Percentiles rank a stretch among this genome's conserved stretches.
phyloP scores from a whole-genome alignment of 2,797 vertebrate genomes.

The Ctenosaura bakeri region DNA sequence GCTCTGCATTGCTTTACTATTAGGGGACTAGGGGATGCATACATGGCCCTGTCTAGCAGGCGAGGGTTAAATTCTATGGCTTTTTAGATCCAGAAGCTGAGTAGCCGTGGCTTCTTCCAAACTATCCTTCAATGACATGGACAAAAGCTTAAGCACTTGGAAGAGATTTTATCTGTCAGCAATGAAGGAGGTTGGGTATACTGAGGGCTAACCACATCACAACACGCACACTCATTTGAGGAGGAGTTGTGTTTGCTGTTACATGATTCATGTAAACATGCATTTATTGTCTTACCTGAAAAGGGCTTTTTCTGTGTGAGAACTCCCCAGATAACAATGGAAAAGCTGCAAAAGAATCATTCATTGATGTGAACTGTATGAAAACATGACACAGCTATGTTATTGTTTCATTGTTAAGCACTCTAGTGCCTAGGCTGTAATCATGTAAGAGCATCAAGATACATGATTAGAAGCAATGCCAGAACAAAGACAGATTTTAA shows the following conservation, averaged over 20 bases:
- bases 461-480: neutral
- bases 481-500: neutral
- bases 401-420: neutral
- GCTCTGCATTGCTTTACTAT: neutral
- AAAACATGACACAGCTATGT: neutral
- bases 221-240: neutral
- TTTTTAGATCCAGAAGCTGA: neutral
- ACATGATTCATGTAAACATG: neutral
- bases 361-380: neutral
- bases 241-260: accelerated
- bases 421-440: neutral
- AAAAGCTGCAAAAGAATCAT: slow-evolving; percentile 84
- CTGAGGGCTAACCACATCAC: neutral
- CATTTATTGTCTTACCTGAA: slow-evolving; percentile 84
- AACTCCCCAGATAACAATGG: slow-evolving; percentile 96
- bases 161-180: neutral
- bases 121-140: neutral
- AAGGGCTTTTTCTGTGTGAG: slow-evolving; percentile 98
- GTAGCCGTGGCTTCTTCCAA: neutral
- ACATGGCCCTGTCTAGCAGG: neutral
- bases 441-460: neutral
- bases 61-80: too few species aligned
- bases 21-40: neutral
- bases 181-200: neutral
- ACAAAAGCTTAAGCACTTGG: neutral